Conservation (phyloP, 2,888 invertebrate genomes). For the Eilema caniola region DNA sequence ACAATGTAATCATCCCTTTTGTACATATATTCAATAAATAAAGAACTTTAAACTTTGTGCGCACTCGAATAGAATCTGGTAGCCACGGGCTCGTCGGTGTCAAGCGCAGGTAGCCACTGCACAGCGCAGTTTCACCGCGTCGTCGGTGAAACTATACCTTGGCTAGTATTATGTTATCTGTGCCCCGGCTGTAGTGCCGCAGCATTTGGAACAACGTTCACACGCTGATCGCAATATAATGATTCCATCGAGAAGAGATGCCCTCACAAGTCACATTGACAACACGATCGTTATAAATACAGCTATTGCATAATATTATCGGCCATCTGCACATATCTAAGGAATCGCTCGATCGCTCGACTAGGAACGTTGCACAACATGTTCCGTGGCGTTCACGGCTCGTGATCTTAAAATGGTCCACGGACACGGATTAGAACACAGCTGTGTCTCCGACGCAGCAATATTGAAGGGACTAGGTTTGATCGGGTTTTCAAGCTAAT, state of each 20-base stretch:
- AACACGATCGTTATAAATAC: neutral
- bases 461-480: too few relatives aligned
- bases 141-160: slow-evolving; percentile 28
- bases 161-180: too few relatives aligned
- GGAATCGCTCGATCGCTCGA: too few relatives aligned
- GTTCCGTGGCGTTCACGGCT: neutral
- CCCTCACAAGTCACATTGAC: too few relatives aligned
- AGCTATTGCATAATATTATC: neutral
- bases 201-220: neutral
- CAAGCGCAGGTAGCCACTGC: slow-evolving; percentile 22
- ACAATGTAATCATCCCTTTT: too few relatives aligned
- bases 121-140: too few relatives aligned
- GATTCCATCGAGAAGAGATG: neutral
- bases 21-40: too few relatives aligned
- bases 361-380: neutral
- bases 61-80: too few relatives aligned
- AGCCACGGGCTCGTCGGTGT: too few relatives aligned
- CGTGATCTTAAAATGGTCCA: neutral
- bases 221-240: neutral
- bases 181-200: neutral
- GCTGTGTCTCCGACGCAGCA: too few relatives aligned
- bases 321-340: neutral
- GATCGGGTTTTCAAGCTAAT: too few relatives aligned
- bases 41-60: too few relatives aligned
- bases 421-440: neutral